Conservation (phyloP, 2,888 invertebrate genomes). For the Masnerella sp. region DNA sequence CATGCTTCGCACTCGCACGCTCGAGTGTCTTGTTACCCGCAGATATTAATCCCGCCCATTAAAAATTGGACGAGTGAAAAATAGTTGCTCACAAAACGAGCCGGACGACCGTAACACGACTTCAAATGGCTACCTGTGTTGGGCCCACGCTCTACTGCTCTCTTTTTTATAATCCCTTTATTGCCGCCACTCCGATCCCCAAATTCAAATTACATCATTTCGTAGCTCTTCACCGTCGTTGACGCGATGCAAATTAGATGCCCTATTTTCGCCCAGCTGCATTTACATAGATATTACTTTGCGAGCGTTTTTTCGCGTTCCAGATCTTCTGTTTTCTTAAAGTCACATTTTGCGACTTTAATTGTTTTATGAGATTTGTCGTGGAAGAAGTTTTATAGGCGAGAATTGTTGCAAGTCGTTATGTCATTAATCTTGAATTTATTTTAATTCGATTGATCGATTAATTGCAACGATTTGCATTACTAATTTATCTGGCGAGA, state of each 20-base stretch:
- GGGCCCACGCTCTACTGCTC: slow-evolving; percentile 60
- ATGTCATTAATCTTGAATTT: too few relatives aligned
- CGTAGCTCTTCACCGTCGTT: slow-evolving; percentile 7
- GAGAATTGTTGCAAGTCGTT: too few relatives aligned
- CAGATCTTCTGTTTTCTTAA: too few relatives aligned
- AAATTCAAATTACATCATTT: slow-evolving; percentile 24
- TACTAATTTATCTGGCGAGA: too few relatives aligned
- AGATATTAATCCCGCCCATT: slow-evolving; percentile 77
- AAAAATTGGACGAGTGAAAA: slow-evolving; percentile 77
- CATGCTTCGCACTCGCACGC: slow-evolving; percentile 59
- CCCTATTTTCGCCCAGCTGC: background rate
- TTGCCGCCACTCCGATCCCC: slow-evolving; percentile 32
- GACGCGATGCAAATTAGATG: slow-evolving; percentile 2
- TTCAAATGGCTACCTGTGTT: slow-evolving; percentile 72
- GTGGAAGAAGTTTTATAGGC: too few relatives aligned
- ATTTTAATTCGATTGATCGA: too few relatives aligned
- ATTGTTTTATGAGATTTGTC: too few relatives aligned
- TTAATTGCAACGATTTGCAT: too few relatives aligned
- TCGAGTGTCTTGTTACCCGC: slow-evolving; percentile 76
- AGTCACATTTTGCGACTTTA: too few relatives aligned
- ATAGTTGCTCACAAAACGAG: slow-evolving; percentile 70
- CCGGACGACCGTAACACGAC: slow-evolving; percentile 57
- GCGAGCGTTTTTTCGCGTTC: too few relatives aligned
- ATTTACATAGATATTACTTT: too few relatives aligned
- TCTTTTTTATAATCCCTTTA: slow-evolving; percentile 30